Percentiles rank a stretch among this genome's conserved stretches.
phyloP scores from a whole-genome alignment of 2,113 vertebrate genomes.

The Protobothrops flavoviridis region DNA sequence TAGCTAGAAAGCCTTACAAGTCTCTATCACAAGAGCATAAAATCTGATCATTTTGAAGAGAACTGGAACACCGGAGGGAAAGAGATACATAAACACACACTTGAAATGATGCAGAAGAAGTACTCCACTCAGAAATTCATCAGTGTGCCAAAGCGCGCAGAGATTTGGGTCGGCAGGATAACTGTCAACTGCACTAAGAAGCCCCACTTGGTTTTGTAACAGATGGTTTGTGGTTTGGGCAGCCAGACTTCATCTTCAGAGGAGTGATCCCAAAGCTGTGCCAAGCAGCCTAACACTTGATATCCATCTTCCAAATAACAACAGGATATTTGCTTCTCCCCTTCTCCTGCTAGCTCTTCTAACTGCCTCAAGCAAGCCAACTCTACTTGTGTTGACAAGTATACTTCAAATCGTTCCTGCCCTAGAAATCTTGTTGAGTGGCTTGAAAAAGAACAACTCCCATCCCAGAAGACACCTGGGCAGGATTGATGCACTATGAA shows the following conservation, averaged over 20 bases:
- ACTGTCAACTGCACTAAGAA: background rate
- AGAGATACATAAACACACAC: background rate
- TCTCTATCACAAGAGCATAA: background rate
- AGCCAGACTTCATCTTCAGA: background rate
- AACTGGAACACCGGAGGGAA: background rate
- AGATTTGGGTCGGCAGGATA: background rate
- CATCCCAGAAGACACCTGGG: background rate
- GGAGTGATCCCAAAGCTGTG: background rate
- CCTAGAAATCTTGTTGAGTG: background rate
- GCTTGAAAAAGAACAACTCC: background rate
- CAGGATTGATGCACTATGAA: background rate
- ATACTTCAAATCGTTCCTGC: background rate
- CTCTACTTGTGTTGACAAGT: background rate
- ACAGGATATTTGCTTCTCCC: background rate
- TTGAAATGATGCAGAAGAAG: background rate
- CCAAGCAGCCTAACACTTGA: background rate
- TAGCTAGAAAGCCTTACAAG: background rate
- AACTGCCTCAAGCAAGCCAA: background rate
- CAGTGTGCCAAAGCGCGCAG: background rate
- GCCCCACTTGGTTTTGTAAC: background rate
- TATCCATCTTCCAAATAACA: background rate
- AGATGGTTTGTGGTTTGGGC: background rate
- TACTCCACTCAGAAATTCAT: background rate
- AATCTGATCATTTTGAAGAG: background rate
- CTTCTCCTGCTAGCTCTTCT: background rate